Evolutionary conservation across 2,888 invertebrate species (phyloP).

Genomic region (Argyresthia albistria): DNA sequence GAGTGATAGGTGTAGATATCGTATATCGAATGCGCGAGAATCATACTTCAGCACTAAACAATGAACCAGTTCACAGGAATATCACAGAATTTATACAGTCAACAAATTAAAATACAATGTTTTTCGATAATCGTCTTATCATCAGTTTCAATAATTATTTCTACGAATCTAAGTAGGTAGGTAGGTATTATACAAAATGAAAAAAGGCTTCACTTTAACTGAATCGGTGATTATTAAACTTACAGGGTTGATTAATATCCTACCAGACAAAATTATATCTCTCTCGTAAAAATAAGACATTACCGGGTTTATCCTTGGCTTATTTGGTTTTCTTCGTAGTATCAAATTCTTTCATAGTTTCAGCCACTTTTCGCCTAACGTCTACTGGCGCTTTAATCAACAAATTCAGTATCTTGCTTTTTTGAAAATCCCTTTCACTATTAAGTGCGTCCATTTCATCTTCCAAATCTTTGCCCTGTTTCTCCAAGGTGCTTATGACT

Average conservation of each 20-base stretch:
- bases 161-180: too few species aligned
- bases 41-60: too few species aligned
- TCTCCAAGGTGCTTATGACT: constrained; percentile 17
- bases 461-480: constrained; percentile 20
- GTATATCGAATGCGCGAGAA: too few species aligned
- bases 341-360: constrained; percentile 12
- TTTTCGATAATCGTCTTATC: background rate
- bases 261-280: background rate
- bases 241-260: background rate
- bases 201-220: too few species aligned
- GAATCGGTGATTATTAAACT: too few species aligned
- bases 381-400: constrained; percentile 15
- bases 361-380: constrained; percentile 15
- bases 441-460: constrained; percentile 18
- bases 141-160: background rate
- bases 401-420: constrained; percentile 12
- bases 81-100: constrained; percentile 9
- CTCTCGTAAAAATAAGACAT: background rate
- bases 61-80: constrained; percentile 1
- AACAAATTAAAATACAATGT: background rate
- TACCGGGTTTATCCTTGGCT: background rate
- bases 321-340: background rate
- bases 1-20: too few species aligned
- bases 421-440: constrained; percentile 5
- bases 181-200: too few species aligned